These are phyloP conservation scores for Symphodus melops DNA, from an alignment of 2,113 vertebrate species.

Conservation along the genomic window DNA sequence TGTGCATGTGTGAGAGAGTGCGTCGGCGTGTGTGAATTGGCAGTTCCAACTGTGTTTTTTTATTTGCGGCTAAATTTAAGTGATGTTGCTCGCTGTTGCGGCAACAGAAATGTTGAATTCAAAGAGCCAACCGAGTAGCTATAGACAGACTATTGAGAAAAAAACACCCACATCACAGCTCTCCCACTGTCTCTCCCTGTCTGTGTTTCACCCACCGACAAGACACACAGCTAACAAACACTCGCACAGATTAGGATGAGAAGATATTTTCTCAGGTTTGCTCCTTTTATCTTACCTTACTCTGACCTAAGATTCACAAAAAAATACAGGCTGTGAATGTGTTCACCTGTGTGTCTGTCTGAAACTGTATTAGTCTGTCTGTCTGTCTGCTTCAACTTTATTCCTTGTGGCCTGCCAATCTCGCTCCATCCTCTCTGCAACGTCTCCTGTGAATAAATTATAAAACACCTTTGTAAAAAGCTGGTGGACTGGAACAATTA, in stretches of 20 bases:
- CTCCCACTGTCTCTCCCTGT: background rate
- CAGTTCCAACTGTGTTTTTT: constrained; percentile 4
- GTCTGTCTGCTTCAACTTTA: constrained; percentile 7
- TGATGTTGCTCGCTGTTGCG: constrained; percentile 28
- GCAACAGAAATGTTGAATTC: constrained; percentile 53
- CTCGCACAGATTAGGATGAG: too few relatives aligned
- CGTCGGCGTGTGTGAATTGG: background rate
- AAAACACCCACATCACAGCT: constrained; percentile 27
- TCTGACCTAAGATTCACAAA: background rate
- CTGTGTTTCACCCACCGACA: background rate
- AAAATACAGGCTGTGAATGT: background rate
- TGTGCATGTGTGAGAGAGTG: constrained; percentile 10
- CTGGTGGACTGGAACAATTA: constrained; percentile 22
- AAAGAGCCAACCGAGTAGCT: constrained; percentile 49
- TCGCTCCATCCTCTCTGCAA: background rate
- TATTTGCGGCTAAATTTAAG: constrained; percentile 19
- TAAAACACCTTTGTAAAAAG: constrained; percentile 22
- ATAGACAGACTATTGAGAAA: constrained; percentile 56
- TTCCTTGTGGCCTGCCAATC: background rate
- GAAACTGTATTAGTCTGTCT: constrained; percentile 31
- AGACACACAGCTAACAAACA: background rate
- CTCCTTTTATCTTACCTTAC: background rate
- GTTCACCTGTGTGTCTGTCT: constrained; percentile 10
- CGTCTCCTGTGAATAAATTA: constrained; percentile 47
- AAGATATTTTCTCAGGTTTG: background rate